Base-by-base conservation (phyloP, 2,797 vertebrate species). In the Florisuga fusca region DNA sequence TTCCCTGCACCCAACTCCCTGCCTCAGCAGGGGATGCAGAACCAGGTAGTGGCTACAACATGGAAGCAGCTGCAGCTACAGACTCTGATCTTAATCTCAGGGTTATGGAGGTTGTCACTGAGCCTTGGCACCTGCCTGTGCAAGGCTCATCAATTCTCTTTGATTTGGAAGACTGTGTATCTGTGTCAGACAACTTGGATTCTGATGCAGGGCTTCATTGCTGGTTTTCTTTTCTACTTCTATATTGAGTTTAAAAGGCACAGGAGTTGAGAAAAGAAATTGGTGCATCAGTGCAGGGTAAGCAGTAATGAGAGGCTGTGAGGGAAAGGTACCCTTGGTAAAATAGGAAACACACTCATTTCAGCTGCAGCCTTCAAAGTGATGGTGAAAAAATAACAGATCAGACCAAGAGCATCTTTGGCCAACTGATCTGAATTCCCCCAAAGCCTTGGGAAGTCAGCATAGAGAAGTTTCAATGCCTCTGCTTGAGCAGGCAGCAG, bases 131-230 rank as follows among this genome's bases (percentile, higher is more conserved):
- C 67, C 92, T 90, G 89, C 46, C 94, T 92, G 88, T 71, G 72
- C 90, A 77, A 80, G 62, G 92, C 75, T 95, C 72, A 96, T 89
- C 80, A 94, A 69, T 88, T 95, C 91, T 69, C 90, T 96, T 94
- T 95, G 93, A 95, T 91, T 90, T 71, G 63, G 62, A 84, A 91
- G 81, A 81, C 46, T 79, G 20, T 31, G 66, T 79, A 64, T 81
- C 80, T 57, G 51, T 66, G 80, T 88, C 88, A 93, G 85, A 29
- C 43, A 94, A 66, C 83, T 91, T 51, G 94, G 50, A 4, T 87
- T 87, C 38, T 84, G 63, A 1, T 22, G 83, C 73, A 81, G 76
- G 91, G 76, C 55, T 69, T 82, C 45, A 26, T 22, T 2, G 16
- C 66, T 86, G 71, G 7, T 87, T 82, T 69, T 27, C 36, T 43